A percentile compares a stretch with the other conserved stretches of the same genome.
phyloP scores from a whole-genome alignment of 2,888 invertebrate species.

The Abrostola triplasia region DNA sequence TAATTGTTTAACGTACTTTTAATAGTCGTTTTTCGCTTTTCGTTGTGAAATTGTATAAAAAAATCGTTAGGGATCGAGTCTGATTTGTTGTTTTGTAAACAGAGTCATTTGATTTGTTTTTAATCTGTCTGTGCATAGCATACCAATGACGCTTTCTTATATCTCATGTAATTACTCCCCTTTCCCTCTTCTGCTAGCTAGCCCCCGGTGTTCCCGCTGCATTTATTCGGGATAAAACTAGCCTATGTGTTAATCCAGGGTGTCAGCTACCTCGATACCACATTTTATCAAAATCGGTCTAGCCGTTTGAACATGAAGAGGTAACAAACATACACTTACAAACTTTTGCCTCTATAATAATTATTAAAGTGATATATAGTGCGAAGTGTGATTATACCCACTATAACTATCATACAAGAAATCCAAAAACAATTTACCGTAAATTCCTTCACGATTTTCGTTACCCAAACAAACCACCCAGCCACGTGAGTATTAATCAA shows the following conservation, averaged over 20 bases:
- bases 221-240: too few species aligned
- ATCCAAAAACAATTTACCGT: conserved; percentile 28
- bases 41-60: conserved; percentile 16
- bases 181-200: not conserved
- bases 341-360: too few species aligned
- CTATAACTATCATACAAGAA: conserved; percentile 32
- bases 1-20: conserved; percentile 53
- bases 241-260: too few species aligned
- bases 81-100: conserved; percentile 9
- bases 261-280: too few species aligned
- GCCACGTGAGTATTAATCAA: conserved; percentile 65
- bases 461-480: conserved; percentile 32
- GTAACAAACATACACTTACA: too few species aligned
- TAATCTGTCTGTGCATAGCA: not conserved
- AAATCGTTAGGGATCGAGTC: conserved; percentile 18
- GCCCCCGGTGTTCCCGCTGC: too few species aligned
- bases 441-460: conserved; percentile 33
- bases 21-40: conserved; percentile 49
- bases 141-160: not conserved
- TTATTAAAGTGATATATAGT: too few species aligned
- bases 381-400: too few species aligned
- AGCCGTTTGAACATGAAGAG: too few species aligned
- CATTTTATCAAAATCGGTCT: too few species aligned
- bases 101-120: not conserved
- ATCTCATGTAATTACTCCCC: not conserved